phyloP scores from a whole-genome alignment of 2,888 invertebrate species.

The Oscheius sp. region DNA sequence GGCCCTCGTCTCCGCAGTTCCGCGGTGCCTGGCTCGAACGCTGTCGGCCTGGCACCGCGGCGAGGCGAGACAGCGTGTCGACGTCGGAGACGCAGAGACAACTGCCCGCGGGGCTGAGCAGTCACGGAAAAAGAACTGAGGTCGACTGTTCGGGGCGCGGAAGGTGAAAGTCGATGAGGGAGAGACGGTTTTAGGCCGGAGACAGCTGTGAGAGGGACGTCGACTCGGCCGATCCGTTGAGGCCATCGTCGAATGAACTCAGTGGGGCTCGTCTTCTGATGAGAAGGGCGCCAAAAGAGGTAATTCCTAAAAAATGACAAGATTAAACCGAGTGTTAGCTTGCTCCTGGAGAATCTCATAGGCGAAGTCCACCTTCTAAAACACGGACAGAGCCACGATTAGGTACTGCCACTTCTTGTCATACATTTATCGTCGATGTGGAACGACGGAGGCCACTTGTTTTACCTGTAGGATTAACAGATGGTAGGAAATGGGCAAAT shows the following conservation, averaged over 20 bases:
- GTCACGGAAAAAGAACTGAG: neutral
- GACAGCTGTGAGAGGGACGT: conserved; percentile 55
- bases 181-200: conserved; percentile 39
- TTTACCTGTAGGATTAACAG: conserved; percentile 50
- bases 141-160: conserved; percentile 6
- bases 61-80: conserved; percentile 19
- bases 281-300: conserved; percentile 51
- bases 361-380: conserved; percentile 5
- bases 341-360: conserved; percentile 7
- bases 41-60: conserved; percentile 28
- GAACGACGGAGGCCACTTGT: conserved; percentile 50
- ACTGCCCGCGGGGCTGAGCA: conserved; percentile 19
- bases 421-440: conserved; percentile 56
- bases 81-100: conserved; percentile 18
- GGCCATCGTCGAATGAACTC: conserved; percentile 54
- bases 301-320: conserved; percentile 42
- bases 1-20: neutral
- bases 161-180: neutral
- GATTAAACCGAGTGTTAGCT: conserved; percentile 44
- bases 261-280: conserved; percentile 55
- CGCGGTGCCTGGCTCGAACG: conserved; percentile 31
- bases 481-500: conserved; percentile 43
- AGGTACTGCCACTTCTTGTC: conserved; percentile 55
- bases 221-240: conserved; percentile 52
- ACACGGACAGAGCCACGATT: conserved; percentile 23